These are phyloP conservation scores for Amorpha juglandis DNA, from an alignment of 2,888 invertebrate genomes.

Conservation along the genomic window DNA sequence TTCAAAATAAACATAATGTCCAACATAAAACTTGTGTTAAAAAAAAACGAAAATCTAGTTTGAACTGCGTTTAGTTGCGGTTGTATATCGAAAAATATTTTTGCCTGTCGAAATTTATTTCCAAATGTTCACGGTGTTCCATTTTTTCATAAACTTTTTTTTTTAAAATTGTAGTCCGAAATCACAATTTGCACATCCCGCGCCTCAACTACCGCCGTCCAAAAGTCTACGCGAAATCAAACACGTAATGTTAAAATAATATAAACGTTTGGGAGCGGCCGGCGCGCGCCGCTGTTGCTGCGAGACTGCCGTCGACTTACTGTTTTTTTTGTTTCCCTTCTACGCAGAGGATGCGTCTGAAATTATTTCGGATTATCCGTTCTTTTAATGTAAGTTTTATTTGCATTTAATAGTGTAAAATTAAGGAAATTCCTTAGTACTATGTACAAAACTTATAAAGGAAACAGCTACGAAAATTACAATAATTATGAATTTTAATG, in stretches of 20 bases:
- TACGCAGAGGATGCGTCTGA: slow-evolving; percentile 69
- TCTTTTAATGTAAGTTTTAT: slow-evolving; percentile 46
- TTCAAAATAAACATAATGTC: slow-evolving; percentile 68
- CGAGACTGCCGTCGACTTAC: slow-evolving; percentile 65
- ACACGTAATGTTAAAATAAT: slow-evolving; percentile 81
- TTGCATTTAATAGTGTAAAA: slow-evolving; percentile 31
- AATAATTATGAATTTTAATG: no score
- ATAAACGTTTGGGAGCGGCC: slow-evolving; percentile 75
- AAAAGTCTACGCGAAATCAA: slow-evolving; percentile 82
- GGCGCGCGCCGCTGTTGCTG: slow-evolving; percentile 75
- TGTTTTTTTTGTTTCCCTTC: slow-evolving; percentile 77
- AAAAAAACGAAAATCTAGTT: slow-evolving; percentile 66
- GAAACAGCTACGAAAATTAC: no score
- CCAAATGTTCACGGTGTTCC: slow-evolving; percentile 52
- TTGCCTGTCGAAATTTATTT: slow-evolving; percentile 33
- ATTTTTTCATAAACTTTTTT: slow-evolving; percentile 51
- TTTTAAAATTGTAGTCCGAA: slow-evolving; percentile 62
- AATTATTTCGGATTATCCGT: slow-evolving; percentile 66
- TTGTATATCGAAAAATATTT: slow-evolving; percentile 58
- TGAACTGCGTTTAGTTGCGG: slow-evolving; percentile 80
- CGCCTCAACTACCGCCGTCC: slow-evolving; percentile 77
- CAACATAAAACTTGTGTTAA: slow-evolving; percentile 65
- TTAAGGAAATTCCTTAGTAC: not conserved
- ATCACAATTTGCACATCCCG: slow-evolving; percentile 79
- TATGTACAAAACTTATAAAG: not conserved